Percentiles rank a stretch among this genome's conserved stretches.
Evolutionary conservation across 2,888 invertebrate genomes (phyloP).

Genomic region (Pantelozetes paolii): DNA sequence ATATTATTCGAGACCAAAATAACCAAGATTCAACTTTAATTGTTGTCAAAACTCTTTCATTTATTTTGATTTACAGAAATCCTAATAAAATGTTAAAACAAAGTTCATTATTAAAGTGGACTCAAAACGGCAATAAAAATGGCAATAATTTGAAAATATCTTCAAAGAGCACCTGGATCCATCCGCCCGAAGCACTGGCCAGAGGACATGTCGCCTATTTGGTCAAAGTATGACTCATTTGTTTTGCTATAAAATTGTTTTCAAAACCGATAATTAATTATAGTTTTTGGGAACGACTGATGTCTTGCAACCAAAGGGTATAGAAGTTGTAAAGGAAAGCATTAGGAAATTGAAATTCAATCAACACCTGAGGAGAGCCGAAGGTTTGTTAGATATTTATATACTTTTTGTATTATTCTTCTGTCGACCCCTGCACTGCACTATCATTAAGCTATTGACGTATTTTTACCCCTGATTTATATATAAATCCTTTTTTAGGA

Average conservation of each 20-base stretch:
- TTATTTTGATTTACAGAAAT: not conserved
- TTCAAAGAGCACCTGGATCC: conserved; percentile 65
- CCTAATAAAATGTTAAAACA: conserved; percentile 56
- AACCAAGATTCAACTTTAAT: no score
- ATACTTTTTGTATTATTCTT: no score
- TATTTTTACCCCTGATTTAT: no score
- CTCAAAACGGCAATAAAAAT: conserved; percentile 56
- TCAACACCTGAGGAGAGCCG: conserved; percentile 75
- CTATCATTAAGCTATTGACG: no score
- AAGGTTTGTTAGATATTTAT: conserved; percentile 49
- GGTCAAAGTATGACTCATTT: conserved; percentile 70
- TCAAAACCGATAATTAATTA: conserved; percentile 44
- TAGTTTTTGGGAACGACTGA: conserved; percentile 90
- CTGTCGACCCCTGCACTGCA: no score
- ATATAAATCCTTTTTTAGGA: no score
- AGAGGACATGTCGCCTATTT: conserved; percentile 95
- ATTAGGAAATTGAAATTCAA: conserved; percentile 92
- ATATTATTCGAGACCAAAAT: no score
- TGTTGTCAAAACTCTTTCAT: not conserved
- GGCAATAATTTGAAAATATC: conserved; percentile 44
- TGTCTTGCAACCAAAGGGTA: conserved; percentile 94
- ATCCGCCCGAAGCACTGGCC: conserved; percentile 85
- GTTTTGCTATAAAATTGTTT: not conserved
- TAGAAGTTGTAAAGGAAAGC: conserved; percentile 94
- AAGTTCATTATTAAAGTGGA: conserved; percentile 60